Percentiles rank a stretch among this genome's conserved stretches.
Conservation (phyloP, 53 echinoderm and acorn worm genomes). For the Crossaster papposus region DNA sequence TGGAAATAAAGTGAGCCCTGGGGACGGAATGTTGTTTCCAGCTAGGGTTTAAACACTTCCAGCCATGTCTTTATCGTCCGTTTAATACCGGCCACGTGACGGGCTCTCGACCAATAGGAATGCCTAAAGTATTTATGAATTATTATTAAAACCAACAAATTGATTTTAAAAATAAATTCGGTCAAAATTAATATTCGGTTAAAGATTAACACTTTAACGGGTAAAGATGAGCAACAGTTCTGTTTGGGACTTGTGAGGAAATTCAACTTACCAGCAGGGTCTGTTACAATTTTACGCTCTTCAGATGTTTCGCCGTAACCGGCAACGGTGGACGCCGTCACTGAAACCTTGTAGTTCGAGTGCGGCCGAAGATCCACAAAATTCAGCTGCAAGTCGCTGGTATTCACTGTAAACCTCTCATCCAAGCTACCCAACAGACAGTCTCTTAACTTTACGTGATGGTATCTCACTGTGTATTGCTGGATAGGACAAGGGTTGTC, state of each 20-base stretch:
- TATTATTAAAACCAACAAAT: too few species aligned
- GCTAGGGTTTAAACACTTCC: too few species aligned
- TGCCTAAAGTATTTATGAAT: too few species aligned
- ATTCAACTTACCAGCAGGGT: conserved; percentile 10
- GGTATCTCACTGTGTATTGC: conserved; percentile 18
- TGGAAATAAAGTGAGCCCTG: too few species aligned
- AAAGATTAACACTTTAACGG: too few species aligned
- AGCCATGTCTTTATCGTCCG: too few species aligned
- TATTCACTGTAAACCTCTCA: conserved; percentile 24
- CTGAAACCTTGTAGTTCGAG: conserved; percentile 16
- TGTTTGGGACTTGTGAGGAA: not conserved
- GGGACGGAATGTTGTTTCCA: too few species aligned
- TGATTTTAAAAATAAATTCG: too few species aligned
- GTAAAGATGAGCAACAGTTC: not conserved
- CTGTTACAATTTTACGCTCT: not conserved
- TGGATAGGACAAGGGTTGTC: conserved; percentile 38
- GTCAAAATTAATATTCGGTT: too few species aligned
- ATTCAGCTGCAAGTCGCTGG: not conserved
- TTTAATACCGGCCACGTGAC: too few species aligned
- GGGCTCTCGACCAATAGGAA: too few species aligned
- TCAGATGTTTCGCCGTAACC: conserved; percentile 24
- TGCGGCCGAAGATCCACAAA: conserved; percentile 12
- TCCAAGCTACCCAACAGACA: not conserved
- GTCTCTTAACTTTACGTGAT: not conserved
- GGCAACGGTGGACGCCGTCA: conserved; percentile 13